Percentiles rank a stretch among this genome's conserved stretches.
Conservation (phyloP, 2,113 vertebrate genomes). For the Gavialis gangeticus region DNA sequence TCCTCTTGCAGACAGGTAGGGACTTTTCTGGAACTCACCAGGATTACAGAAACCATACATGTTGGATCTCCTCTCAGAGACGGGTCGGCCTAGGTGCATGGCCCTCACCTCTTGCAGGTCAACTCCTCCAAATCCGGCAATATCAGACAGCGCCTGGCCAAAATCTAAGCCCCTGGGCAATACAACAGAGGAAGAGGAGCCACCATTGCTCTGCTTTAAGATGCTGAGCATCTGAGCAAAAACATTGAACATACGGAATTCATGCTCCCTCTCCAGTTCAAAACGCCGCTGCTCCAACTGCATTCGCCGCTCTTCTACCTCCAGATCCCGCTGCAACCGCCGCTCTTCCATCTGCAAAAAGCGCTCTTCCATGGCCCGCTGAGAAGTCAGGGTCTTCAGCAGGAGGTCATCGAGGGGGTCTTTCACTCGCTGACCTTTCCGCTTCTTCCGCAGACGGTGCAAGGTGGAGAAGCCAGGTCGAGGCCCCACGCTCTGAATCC, state of each 20-base stretch:
- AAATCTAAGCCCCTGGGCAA: slow-evolving; percentile 63
- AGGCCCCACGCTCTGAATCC: slow-evolving; percentile 30
- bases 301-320: slow-evolving; percentile 84
- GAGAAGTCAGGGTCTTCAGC: slow-evolving; percentile 82
- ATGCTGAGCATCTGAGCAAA: slow-evolving; percentile 79
- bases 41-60: not conserved
- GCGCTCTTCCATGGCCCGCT: slow-evolving; percentile 83
- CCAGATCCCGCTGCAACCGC: slow-evolving; percentile 79
- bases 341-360: slow-evolving; percentile 84
- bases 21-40: slow-evolving; percentile 53
- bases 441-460: slow-evolving; percentile 60
- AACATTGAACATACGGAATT: slow-evolving; percentile 85
- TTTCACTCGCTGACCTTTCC: slow-evolving; percentile 52
- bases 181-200: not conserved
- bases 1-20: slow-evolving; percentile 87
- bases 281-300: slow-evolving; percentile 84
- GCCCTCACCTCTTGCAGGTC: not conserved
- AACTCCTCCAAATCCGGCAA: not conserved
- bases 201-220: slow-evolving; percentile 54
- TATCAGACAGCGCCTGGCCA: slow-evolving; percentile 1
- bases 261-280: slow-evolving; percentile 83
- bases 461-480: slow-evolving; percentile 36
- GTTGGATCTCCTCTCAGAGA: not conserved
- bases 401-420: slow-evolving; percentile 78
- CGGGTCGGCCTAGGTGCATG: not conserved